phyloP scores from a whole-genome alignment of 2,113 vertebrate species.

The Spheniscus mendiculus region DNA sequence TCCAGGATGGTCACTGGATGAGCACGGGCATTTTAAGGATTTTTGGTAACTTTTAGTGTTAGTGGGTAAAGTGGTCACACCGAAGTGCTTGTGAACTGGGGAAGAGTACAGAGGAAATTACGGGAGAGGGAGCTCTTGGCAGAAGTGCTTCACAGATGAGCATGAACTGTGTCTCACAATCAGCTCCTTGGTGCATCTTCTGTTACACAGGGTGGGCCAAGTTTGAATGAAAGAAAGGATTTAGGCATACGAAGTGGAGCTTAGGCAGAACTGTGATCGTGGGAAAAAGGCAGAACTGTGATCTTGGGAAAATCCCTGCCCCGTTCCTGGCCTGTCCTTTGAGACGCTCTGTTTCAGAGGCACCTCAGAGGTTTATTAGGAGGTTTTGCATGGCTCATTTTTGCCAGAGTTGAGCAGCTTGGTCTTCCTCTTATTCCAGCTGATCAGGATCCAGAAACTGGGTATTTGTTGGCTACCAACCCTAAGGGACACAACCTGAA shows the following conservation, averaged over 20 bases:
- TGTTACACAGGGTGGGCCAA: background rate
- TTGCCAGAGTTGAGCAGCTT: background rate
- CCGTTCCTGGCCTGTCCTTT: background rate
- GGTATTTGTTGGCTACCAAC: background rate
- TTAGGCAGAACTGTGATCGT: background rate
- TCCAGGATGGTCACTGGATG: too few relatives aligned
- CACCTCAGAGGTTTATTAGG: background rate
- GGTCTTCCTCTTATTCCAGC: background rate
- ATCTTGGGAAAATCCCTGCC: background rate
- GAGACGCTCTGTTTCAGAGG: background rate
- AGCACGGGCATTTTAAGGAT: fast-evolving
- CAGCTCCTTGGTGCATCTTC: background rate
- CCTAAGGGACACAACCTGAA: background rate
- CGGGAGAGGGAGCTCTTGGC: background rate
- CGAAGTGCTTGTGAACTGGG: background rate
- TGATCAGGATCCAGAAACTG: background rate
- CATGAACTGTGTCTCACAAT: background rate
- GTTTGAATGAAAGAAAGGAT: background rate
- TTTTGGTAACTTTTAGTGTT: background rate
- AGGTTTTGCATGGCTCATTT: background rate
- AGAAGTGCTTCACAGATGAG: background rate
- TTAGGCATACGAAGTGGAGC: background rate
- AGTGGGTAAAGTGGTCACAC: background rate
- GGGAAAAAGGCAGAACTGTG: background rate
- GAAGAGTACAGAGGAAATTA: background rate